Evolutionary conservation across 2,888 invertebrate species (phyloP).

Genomic region (Conchocele bisecta): DNA sequence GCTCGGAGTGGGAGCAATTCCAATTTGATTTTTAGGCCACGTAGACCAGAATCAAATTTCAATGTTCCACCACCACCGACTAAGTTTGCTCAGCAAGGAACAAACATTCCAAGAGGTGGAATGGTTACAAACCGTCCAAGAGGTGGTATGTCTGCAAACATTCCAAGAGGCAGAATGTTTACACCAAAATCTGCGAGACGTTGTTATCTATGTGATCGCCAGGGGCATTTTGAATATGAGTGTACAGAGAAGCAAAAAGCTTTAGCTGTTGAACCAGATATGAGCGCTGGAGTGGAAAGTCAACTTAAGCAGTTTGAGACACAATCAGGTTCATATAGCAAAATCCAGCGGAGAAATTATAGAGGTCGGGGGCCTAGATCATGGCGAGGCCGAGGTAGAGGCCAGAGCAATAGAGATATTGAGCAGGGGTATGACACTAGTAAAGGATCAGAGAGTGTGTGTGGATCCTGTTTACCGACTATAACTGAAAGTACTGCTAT

Average conservation of each 20-base stretch:
- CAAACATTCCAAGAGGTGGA: too few relatives aligned
- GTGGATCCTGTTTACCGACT: background rate
- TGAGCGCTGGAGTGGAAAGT: background rate
- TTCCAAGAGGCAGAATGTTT: too few relatives aligned
- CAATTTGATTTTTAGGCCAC: too few relatives aligned
- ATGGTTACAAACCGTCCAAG: too few relatives aligned
- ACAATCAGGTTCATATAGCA: background rate
- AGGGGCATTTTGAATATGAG: background rate
- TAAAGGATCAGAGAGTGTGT: background rate
- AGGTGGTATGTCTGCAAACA: too few relatives aligned
- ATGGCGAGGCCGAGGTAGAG: background rate
- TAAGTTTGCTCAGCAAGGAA: too few relatives aligned
- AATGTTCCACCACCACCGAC: too few relatives aligned
- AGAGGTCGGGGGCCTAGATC: background rate
- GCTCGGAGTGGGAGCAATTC: too few relatives aligned
- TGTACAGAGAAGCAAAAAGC: background rate
- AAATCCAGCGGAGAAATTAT: background rate
- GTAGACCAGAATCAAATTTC: too few relatives aligned
- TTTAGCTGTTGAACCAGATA: background rate
- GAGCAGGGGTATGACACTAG: background rate
- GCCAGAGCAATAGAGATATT: background rate
- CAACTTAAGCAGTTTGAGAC: background rate
- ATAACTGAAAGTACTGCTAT: constrained; percentile 4
- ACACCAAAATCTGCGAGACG: too few relatives aligned
- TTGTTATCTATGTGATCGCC: too few relatives aligned